phyloP scores from a whole-genome alignment of 2,888 invertebrate genomes.

The Cancer borealis region DNA sequence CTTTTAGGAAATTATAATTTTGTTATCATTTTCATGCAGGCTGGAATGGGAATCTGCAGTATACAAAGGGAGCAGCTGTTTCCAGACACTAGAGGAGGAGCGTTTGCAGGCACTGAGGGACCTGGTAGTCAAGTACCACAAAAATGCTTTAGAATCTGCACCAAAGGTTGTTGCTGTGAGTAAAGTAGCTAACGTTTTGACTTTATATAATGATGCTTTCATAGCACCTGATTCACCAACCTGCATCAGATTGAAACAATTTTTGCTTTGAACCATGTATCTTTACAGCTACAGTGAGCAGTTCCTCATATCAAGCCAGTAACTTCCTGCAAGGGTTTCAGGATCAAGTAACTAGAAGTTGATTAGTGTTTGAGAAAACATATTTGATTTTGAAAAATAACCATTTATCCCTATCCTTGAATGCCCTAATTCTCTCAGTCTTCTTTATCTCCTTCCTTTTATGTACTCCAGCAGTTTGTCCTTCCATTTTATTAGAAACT shows the following conservation, averaged over 20 bases:
- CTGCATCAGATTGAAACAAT: neutral
- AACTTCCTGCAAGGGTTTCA: neutral
- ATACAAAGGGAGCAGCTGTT: constrained; percentile 90
- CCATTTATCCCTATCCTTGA: too few relatives aligned
- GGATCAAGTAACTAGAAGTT: too few relatives aligned
- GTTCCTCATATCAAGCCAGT: neutral
- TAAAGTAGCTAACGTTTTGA: neutral
- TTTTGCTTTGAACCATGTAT: neutral
- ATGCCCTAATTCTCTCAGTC: too few relatives aligned
- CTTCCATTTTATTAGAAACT: too few relatives aligned
- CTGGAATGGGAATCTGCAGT: constrained; percentile 96
- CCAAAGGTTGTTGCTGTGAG: constrained; percentile 83
- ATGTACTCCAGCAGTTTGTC: too few relatives aligned
- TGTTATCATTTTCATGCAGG: constrained; percentile 80
- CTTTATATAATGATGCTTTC: neutral
- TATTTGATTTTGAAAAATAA: too few relatives aligned
- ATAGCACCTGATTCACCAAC: neutral
- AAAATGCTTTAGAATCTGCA: constrained; percentile 85
- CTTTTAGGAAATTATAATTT: neutral
- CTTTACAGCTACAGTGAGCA: neutral
- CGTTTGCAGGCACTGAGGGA: constrained; percentile 90
- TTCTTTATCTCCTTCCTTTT: too few relatives aligned
- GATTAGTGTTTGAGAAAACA: too few relatives aligned
- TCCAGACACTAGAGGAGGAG: constrained; percentile 94
- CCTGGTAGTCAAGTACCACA: constrained; percentile 83